These are phyloP conservation scores for Misgurnus mizolepis DNA, from an alignment of 2,113 vertebrate genomes.

Conservation along the genomic window DNA sequence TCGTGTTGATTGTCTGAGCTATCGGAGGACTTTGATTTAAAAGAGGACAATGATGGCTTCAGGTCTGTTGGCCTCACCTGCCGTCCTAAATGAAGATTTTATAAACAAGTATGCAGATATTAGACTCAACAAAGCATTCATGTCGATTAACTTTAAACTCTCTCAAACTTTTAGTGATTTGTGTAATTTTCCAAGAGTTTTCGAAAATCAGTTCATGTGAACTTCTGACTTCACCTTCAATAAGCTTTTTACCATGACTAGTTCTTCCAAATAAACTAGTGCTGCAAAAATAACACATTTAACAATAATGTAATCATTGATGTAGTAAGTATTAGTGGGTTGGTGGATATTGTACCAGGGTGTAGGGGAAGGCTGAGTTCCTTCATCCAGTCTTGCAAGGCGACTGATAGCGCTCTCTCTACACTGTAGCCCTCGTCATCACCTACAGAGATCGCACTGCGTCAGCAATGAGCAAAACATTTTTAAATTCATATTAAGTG, in stretches of 20 bases:
- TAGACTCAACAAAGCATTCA: not conserved
- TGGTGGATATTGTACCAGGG: conserved; percentile 69
- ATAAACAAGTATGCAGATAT: not conserved
- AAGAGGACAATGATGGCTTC: conserved; percentile 53
- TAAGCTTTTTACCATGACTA: too few species aligned
- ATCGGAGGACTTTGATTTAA: conserved; percentile 64
- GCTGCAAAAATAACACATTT: too few species aligned
- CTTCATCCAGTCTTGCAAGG: conserved; percentile 79
- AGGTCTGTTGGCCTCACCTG: conserved; percentile 66
- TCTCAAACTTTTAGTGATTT: too few species aligned
- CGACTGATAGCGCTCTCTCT: conserved; percentile 76
- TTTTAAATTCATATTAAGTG: not conserved
- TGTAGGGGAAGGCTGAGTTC: conserved; percentile 80
- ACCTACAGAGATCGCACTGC: conserved; percentile 55
- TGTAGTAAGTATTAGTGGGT: too few species aligned
- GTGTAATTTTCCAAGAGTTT: too few species aligned
- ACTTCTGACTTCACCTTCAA: too few species aligned
- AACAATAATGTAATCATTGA: not conserved
- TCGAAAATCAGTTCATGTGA: too few species aligned
- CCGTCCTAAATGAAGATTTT: conserved; percentile 60
- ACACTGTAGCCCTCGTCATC: conserved; percentile 74
- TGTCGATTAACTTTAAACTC: not conserved
- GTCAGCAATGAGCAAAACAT: conserved; percentile 6
- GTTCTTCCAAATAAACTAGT: too few species aligned
- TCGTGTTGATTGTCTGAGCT: conserved; percentile 56